These are phyloP conservation scores for Geococcyx californianus DNA, from an alignment of 2,113 vertebrate genomes.

Conservation along the genomic window DNA sequence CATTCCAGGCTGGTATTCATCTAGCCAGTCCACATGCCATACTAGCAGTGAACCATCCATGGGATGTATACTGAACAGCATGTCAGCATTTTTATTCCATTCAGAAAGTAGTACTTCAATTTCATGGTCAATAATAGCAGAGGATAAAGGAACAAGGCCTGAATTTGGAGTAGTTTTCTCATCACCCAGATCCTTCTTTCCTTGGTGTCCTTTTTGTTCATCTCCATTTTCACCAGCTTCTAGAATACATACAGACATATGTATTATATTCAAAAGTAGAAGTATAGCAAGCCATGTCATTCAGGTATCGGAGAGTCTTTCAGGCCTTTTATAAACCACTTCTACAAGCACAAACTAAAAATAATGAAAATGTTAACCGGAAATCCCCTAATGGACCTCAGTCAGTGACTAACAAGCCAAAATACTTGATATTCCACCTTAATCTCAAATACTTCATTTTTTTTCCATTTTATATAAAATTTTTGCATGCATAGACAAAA, in stretches of 20 bases:
- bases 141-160: constrained; percentile 72
- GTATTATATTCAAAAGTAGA: neutral
- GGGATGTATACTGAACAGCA: constrained; percentile 98
- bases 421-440: neutral
- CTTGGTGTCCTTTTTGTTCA: constrained; percentile 72
- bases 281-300: neutral
- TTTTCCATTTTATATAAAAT: neutral
- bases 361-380: neutral
- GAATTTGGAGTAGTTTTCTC: constrained; percentile 68
- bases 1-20: constrained; percentile 98
- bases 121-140: constrained; percentile 89
- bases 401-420: neutral
- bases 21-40: constrained; percentile 97
- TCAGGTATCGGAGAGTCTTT: neutral
- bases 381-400: neutral
- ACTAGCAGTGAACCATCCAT: constrained; percentile 95
- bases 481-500: neutral
- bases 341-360: neutral
- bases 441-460: neutral
- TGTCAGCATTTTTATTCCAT: constrained; percentile 95
- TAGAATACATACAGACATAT: neutral
- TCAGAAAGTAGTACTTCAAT: constrained; percentile 90
- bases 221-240: constrained; percentile 67
- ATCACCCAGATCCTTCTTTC: constrained; percentile 68
- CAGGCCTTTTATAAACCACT: neutral